Conservation (phyloP, 1,140 invertebrate genomes). For the Adelges cooleyi region DNA sequence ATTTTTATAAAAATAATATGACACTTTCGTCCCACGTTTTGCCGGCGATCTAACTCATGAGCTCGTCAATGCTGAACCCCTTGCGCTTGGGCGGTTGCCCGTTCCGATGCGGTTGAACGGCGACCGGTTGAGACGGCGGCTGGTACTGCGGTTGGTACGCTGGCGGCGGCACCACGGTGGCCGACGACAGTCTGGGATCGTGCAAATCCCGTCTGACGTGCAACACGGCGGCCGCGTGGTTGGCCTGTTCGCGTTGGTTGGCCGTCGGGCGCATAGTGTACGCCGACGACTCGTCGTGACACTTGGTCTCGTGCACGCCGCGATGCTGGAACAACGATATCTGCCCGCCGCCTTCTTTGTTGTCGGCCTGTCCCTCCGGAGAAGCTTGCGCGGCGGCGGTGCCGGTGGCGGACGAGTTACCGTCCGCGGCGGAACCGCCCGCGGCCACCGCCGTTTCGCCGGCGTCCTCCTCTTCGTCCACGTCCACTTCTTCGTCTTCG, state of each 20-base stretch:
- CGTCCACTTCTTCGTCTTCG: conserved; percentile 44
- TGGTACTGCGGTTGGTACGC: background rate
- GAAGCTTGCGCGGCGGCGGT: background rate
- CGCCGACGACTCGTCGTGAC: conserved; percentile 21
- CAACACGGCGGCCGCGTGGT: background rate
- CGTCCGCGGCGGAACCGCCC: conserved; percentile 39
- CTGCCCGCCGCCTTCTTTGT: background rate
- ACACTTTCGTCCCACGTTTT: background rate
- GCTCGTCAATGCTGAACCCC: conserved; percentile 70
- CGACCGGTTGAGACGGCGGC: background rate
- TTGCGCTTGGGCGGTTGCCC: conserved; percentile 39
- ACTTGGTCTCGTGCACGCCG: conserved; percentile 9
- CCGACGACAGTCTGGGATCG: background rate
- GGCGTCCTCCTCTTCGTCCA: conserved; percentile 39
- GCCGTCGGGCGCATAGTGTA: conserved; percentile 19
- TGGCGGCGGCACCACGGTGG: background rate
- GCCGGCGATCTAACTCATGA: conserved; percentile 44
- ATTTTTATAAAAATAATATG: too few species aligned
- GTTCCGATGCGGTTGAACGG: background rate
- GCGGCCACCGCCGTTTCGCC: conserved; percentile 47
- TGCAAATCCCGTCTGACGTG: background rate
- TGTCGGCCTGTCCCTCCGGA: background rate
- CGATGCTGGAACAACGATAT: conserved; percentile 2
- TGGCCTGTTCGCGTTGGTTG: background rate
- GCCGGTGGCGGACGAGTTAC: conserved; percentile 33